Evolutionary conservation across 2,888 invertebrate species (phyloP).

Genomic region (Tachina lurida): DNA sequence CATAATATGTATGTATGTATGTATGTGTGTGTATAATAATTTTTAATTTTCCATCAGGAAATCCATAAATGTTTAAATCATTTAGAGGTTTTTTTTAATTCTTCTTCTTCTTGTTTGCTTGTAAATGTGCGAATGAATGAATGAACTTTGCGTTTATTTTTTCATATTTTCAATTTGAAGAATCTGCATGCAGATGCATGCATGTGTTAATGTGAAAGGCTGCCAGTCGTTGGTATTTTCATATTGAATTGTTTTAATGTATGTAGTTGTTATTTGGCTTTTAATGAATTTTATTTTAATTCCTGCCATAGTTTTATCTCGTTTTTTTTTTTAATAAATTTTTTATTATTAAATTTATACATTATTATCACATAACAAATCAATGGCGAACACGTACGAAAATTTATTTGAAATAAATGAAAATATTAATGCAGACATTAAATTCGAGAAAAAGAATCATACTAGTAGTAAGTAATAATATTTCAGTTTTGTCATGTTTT

Average conservation of each 20-base stretch:
- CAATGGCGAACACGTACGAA: constrained; percentile 40
- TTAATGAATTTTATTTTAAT: constrained; percentile 57
- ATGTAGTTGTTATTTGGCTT: constrained; percentile 42
- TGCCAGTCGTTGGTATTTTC: constrained; percentile 17
- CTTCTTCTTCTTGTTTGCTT: background rate
- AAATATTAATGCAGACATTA: constrained; percentile 8
- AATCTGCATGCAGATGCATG: constrained; percentile 6
- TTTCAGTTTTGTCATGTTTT: background rate
- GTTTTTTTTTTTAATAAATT: background rate
- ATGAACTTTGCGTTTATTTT: background rate
- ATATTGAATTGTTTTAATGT: constrained; percentile 55
- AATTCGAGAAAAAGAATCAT: background rate
- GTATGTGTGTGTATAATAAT: background rate
- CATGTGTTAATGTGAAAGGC: constrained; percentile 6
- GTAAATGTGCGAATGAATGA: constrained; percentile 5
- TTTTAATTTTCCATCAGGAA: constrained; percentile 61
- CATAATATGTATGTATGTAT: no score
- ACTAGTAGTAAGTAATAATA: no score
- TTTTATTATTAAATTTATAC: constrained; percentile 43
- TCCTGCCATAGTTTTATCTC: constrained; percentile 24
- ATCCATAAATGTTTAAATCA: constrained; percentile 67
- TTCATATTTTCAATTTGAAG: constrained; percentile 14
- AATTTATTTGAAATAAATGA: constrained; percentile 16
- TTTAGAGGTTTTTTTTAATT: constrained; percentile 44
- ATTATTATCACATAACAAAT: constrained; percentile 64